These are phyloP conservation scores for Acipenser oxyrinchus DNA, from an alignment of 2,797 vertebrate species.

Conservation along the genomic window DNA sequence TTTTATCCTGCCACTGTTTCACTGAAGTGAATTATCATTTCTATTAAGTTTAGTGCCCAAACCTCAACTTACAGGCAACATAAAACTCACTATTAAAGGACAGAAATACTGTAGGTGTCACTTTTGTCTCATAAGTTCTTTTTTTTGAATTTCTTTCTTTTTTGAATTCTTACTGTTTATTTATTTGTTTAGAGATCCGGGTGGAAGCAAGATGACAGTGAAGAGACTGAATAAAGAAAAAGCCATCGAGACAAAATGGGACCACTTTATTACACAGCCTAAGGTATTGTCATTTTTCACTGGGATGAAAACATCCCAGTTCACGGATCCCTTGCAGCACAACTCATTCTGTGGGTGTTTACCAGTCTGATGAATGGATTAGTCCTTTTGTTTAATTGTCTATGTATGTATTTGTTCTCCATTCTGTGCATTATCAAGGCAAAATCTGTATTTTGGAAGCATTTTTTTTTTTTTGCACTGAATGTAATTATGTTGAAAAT, in stretches of 20 bases:
- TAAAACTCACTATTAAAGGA: constrained; percentile 25
- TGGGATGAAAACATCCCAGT: neutral
- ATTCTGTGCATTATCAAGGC: constrained; percentile 3
- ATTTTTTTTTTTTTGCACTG: neutral
- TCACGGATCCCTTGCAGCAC: neutral
- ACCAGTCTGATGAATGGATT: constrained; percentile 39
- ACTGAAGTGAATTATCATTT: constrained; percentile 37
- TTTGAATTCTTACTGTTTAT: too few relatives aligned
- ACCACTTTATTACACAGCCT: constrained; percentile 45
- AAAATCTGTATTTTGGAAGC: neutral
- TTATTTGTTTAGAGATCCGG: constrained; percentile 53
- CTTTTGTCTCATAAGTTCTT: constrained; percentile 19
- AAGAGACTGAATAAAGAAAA: constrained; percentile 56
- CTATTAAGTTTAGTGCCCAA: constrained; percentile 35
- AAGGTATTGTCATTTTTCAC: constrained; percentile 27
- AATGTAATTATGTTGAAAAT: too few relatives aligned
- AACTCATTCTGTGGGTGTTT: constrained; percentile 25
- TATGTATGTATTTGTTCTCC: constrained; percentile 31
- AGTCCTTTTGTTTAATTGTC: constrained; percentile 38
- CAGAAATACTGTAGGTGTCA: constrained; percentile 30
- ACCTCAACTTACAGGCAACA: constrained; percentile 23
- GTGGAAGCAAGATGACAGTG: constrained; percentile 45
- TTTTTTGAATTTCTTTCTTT: constrained; percentile 22
- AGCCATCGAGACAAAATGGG: constrained; percentile 49
- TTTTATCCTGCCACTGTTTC: neutral